These are phyloP conservation scores for Triplophysa tibetana DNA, from an alignment of 2,113 vertebrate species.

Conservation along the genomic window DNA sequence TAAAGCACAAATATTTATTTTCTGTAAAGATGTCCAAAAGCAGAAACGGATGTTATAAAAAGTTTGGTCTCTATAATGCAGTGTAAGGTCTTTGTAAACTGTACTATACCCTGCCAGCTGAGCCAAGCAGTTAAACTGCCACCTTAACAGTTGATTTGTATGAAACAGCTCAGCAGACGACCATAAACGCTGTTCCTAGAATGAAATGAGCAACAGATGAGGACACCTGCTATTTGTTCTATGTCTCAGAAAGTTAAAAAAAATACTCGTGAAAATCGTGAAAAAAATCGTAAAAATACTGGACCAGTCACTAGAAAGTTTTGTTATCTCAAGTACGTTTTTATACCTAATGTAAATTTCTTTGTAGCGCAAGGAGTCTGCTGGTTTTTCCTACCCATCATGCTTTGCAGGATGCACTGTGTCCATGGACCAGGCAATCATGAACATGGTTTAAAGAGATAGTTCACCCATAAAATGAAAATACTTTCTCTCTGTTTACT, in stretches of 20 bases:
- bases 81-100: conserved; percentile 18
- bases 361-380: too few species aligned
- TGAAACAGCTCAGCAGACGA: background rate
- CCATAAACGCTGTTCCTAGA: background rate
- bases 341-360: too few species aligned
- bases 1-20: too few species aligned
- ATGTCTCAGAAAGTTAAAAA: background rate
- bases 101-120: background rate
- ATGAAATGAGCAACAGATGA: background rate
- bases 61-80: background rate
- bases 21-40: background rate
- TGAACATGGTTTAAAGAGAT: too few species aligned
- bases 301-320: too few species aligned
- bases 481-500: too few species aligned
- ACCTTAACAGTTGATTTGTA: background rate
- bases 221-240: background rate
- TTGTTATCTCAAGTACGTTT: too few species aligned
- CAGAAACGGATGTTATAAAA: background rate
- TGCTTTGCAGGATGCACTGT: conserved; percentile 4
- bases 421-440: background rate
- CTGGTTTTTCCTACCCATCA: background rate
- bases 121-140: conserved; percentile 33
- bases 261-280: too few species aligned
- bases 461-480: too few species aligned
- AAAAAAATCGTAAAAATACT: too few species aligned